Conservation (phyloP, 1,140 invertebrate genomes). For the Dendroctonus ponderosae region DNA sequence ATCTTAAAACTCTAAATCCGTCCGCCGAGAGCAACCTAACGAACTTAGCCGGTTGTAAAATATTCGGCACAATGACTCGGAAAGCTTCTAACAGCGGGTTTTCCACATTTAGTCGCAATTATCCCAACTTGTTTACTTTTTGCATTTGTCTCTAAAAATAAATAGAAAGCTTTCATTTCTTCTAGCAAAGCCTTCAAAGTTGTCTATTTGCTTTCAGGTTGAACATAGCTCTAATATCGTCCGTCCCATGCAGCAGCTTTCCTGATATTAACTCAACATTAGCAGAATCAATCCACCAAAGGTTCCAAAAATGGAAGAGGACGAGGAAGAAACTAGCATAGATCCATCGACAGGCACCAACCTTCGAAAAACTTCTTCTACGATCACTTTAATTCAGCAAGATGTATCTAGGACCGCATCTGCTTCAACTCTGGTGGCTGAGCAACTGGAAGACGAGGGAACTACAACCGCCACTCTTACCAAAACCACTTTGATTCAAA, state of each 20-base stretch:
- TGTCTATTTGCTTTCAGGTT: not conserved
- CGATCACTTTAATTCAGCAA: conserved; percentile 46
- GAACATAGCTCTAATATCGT: not conserved
- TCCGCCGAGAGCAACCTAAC: no score
- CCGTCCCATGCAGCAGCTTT: conserved; percentile 10
- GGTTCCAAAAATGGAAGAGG: conserved; percentile 56
- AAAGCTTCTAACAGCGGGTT: not conserved
- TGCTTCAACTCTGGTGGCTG: conserved; percentile 36
- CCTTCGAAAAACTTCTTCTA: conserved; percentile 46
- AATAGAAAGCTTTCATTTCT: no score
- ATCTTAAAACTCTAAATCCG: no score
- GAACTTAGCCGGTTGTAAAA: conserved; percentile 1
- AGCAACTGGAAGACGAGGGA: conserved; percentile 4
- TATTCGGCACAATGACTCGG: conserved; percentile 1
- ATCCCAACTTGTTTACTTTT: no score
- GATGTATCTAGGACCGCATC: conserved; percentile 40
- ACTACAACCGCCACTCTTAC: not conserved
- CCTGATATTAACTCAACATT: conserved; percentile 21
- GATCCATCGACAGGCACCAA: conserved; percentile 8
- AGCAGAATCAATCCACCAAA: conserved; percentile 15
- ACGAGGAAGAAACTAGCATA: conserved; percentile 53
- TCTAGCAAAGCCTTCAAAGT: not conserved
- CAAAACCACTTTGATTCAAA: conserved; percentile 15
- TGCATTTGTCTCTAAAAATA: no score
- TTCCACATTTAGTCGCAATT: no score